These are phyloP conservation scores for Tigriopus japonicus DNA, from an alignment of 1,140 invertebrate species.

Conservation along the genomic window DNA sequence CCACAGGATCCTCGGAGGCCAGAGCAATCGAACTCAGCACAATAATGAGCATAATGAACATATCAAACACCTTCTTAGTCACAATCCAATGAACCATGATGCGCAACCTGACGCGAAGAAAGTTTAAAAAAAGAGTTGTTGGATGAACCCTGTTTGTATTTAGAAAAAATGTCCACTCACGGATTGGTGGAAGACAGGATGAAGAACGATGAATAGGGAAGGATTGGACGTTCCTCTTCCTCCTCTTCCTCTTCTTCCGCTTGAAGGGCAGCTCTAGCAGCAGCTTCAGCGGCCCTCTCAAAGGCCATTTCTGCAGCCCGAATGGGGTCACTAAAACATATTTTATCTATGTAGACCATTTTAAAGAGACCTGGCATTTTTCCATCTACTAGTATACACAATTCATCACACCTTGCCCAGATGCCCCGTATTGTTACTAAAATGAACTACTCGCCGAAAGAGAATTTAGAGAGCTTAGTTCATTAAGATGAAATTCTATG, in stretches of 20 bases:
- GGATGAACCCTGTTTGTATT: conserved; percentile 22
- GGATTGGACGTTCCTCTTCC: not conserved
- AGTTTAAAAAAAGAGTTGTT: not conserved
- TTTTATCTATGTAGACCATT: too few species aligned
- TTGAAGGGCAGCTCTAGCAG: not conserved
- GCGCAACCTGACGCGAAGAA: conserved; percentile 43
- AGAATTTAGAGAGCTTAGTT: too few species aligned
- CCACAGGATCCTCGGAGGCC: conserved; percentile 95
- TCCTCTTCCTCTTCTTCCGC: not conserved
- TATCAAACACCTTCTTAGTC: conserved; percentile 95
- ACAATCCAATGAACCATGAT: conserved; percentile 90
- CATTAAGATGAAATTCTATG: too few species aligned
- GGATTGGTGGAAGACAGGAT: conserved; percentile 7
- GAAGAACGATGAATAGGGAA: conserved; percentile 11
- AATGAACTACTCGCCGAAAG: too few species aligned
- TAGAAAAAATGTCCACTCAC: not conserved
- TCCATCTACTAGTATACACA: too few species aligned
- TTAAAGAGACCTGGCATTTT: too few species aligned
- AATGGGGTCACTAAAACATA: not conserved
- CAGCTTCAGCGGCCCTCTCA: conserved; percentile 1
- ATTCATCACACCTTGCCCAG: too few species aligned
- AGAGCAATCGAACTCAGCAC: conserved; percentile 92
- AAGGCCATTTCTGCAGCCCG: not conserved
- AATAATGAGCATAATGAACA: conserved; percentile 99
- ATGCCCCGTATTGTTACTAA: too few species aligned